These are phyloP conservation scores for Poeciliopsis prolifica DNA, from an alignment of 2,113 vertebrate species.

Conservation along the genomic window DNA sequence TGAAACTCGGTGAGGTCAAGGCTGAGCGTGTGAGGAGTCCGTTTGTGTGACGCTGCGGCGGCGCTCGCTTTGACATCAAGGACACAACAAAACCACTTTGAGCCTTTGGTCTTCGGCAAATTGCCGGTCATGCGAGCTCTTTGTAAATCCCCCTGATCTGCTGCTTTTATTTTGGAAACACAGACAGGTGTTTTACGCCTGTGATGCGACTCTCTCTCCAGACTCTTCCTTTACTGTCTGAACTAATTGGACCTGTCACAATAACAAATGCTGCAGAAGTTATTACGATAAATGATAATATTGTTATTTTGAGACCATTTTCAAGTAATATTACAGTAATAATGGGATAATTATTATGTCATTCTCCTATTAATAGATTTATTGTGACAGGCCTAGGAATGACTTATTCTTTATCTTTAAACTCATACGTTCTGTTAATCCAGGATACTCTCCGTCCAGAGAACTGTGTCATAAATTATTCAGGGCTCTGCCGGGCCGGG, in stretches of 20 bases:
- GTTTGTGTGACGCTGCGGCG: slow-evolving; percentile 15
- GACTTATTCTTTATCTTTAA: neutral
- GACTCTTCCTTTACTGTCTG: neutral
- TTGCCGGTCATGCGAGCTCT: slow-evolving; percentile 43
- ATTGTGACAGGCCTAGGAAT: too few relatives aligned
- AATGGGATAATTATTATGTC: too few relatives aligned
- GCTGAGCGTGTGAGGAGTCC: slow-evolving; percentile 37
- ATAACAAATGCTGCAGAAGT: too few relatives aligned
- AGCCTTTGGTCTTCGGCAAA: slow-evolving; percentile 46
- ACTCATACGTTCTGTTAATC: neutral
- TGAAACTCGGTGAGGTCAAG: slow-evolving; percentile 41
- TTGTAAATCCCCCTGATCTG: slow-evolving; percentile 49
- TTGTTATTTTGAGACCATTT: too few relatives aligned
- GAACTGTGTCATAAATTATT: slow-evolving; percentile 41
- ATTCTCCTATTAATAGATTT: too few relatives aligned
- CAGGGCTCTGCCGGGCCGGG: neutral
- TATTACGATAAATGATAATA: too few relatives aligned
- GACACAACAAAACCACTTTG: slow-evolving; percentile 26
- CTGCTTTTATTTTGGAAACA: slow-evolving; percentile 35
- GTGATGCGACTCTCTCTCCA: neutral
- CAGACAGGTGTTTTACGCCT: slow-evolving; percentile 12
- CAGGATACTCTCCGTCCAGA: neutral
- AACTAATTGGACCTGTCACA: too few relatives aligned
- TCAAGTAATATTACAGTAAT: too few relatives aligned
- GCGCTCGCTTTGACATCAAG: slow-evolving; percentile 41